Evolutionary conservation across 2,888 invertebrate genomes (phyloP), one percentile per base, ranked within the genome.

Genomic region (Teinopalpus imperialis): DNA sequence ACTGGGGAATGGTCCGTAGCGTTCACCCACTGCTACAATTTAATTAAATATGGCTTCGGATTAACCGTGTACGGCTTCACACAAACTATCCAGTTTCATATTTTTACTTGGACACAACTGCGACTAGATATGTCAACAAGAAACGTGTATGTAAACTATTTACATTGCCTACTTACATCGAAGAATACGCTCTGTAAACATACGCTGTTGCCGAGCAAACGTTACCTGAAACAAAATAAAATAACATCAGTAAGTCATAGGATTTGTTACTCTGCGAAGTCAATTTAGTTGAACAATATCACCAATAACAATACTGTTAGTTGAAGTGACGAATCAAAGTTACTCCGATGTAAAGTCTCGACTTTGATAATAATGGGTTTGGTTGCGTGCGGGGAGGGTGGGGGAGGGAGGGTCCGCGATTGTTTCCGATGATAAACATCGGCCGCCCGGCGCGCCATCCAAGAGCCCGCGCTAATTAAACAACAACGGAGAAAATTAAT

Each of bases 41-140:
- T 83, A 88, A 88, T 88, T 88, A 88, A 83, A 81, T 82, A 88
- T 55, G 87, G 87, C 85, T 88, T 88, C 87, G 75, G 87, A 88
- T 88, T 88, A 88, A 74, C 79, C 69, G 61, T 44, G 58, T 82
- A 66, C 53, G 87, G 87, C 81, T 87, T 87, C 87, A 70, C 70
- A 74, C 74, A 77, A 74, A 76, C 81, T 85, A 76, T 79, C 76
- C 66, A 63, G 72, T 86, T 83, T 80, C 86, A 81, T 83, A 77
- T 76, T 78, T 76, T 40, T 36, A 39, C 63, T 70, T 72, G 64
- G 69, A 26, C 43, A 48, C 39, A 18, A 46, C 41, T 31, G 32
- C 12, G 14, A 29, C 37, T 32, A 23, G 18, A 49, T 51, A 53
- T 48, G 49, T 39, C 14, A 27, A 43, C 30, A 30, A 27, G 29